Evolutionary conservation across 2,113 vertebrate genomes (phyloP).

Genomic region (Notechis scutatus): DNA sequence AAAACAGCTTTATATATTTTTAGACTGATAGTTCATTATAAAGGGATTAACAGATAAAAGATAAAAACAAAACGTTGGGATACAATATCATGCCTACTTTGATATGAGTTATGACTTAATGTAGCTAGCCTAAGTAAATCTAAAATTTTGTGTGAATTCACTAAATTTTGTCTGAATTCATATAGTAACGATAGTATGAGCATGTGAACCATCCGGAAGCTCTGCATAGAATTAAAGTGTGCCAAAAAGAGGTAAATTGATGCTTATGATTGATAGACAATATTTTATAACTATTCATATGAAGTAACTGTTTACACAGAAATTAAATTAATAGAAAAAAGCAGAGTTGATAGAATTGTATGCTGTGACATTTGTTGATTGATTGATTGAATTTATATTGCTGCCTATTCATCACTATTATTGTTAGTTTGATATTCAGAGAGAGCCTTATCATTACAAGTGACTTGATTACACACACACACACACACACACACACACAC

Average conservation of each 20-base stretch:
- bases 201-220: not conserved
- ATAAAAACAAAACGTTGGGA: not conserved
- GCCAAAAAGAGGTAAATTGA: not conserved
- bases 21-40: not conserved
- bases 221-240: not conserved
- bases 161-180: not conserved
- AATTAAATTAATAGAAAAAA: not conserved
- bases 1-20: not conserved
- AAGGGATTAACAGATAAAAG: not conserved
- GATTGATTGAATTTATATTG: no score
- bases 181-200: not conserved
- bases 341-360: not conserved
- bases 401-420: not conserved
- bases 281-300: not conserved
- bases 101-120: not conserved
- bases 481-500: not conserved
- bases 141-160: no score
- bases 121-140: not conserved
- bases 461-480: not conserved
- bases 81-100: not conserved
- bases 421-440: not conserved
- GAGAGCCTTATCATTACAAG: not conserved
- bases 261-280: not conserved
- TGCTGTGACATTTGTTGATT: not conserved
- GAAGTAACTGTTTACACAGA: not conserved